These are phyloP conservation scores for Pipistrellus pipistrellus DNA, from an alignment of 2,797 vertebrate species.

Conservation along the genomic window DNA sequence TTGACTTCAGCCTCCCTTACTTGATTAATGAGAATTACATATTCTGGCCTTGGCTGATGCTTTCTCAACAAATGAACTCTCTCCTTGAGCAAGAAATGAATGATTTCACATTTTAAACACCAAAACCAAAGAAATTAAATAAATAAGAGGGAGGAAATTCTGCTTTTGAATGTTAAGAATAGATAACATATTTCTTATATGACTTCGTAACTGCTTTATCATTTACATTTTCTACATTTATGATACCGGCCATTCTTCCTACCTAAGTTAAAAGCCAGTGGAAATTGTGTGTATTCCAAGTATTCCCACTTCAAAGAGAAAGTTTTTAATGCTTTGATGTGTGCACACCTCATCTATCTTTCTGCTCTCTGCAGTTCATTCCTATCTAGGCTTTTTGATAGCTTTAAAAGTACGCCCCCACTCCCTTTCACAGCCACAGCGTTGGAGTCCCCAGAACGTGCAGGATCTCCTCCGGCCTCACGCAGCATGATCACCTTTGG, in stretches of 20 bases:
- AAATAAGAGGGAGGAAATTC: conserved; percentile 47
- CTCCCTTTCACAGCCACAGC: neutral
- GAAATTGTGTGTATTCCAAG: conserved; percentile 61
- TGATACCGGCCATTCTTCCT: conserved; percentile 37
- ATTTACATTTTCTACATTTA: conserved; percentile 51
- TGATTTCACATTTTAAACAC: neutral
- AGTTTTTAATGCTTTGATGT: conserved; percentile 54
- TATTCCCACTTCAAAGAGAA: conserved; percentile 64
- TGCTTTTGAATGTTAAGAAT: conserved; percentile 40
- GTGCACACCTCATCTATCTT: conserved; percentile 59
- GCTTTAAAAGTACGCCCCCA: neutral
- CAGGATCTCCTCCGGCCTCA: neutral
- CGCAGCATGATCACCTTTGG: neutral
- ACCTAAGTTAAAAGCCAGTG: conserved; percentile 56
- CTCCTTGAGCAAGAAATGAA: conserved; percentile 12
- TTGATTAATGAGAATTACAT: neutral
- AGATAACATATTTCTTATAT: conserved; percentile 38
- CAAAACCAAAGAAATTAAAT: conserved; percentile 58
- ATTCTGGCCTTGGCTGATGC: neutral
- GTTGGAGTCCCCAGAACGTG: neutral
- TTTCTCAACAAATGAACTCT: neutral
- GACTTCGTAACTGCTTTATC: conserved; percentile 58
- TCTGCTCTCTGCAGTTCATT: neutral
- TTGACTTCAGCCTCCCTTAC: neutral
- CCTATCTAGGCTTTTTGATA: conserved; percentile 27